Evolutionary conservation across 2,113 vertebrate species (phyloP), one percentile per base, ranked within the genome.

Genomic region (Kryptolebias marmoratus): DNA sequence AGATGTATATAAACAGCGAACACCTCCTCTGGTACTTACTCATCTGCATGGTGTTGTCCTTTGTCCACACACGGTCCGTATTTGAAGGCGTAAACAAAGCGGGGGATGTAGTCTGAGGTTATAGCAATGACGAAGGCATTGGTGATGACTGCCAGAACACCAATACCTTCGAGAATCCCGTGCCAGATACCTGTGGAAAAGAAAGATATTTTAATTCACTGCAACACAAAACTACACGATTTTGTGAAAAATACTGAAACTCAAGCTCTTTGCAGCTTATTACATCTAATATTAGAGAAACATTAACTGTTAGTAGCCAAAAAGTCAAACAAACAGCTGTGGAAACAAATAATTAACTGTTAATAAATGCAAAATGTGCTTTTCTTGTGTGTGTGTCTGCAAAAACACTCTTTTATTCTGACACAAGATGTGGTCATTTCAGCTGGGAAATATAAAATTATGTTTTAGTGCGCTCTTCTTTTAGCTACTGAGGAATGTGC

Each of bases 71-170:
- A 99, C 11, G 97, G 97, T 2, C 97, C 97, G 0, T 99, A 99
- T 91, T 96, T 99, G 84, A 97, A 98, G 72, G 96, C 95, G 52
- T 98, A 99, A 79, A 99, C 97, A 80, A 99, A 98, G 78, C 98
- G 97, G 49, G 98, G 98, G 88, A 99, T 99, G 82, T 98, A 99
- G 92, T 99, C 98, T 0, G 98, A 99, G 83, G 98, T 99, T 82
- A 99, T 98, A 63, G 98, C 98, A 61, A 99, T 99, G 74, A 99
- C 98, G 59, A 99, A 99, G 27, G 98, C 98, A 49, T 99, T 99
- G 69, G 97, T 99, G 90, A 99, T 99, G 81, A 99, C 98, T 63
- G 97, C 97, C 84, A 99, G 80, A 61, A 99, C 96, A 4, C 97
- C 98, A 28, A 99, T 99, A 69, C 97, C 97, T 89, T 99, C 97